These are phyloP conservation scores for Patiria pectinifera DNA, from an alignment of 53 echinoderm and acorn worm genomes.

Conservation along the genomic window DNA sequence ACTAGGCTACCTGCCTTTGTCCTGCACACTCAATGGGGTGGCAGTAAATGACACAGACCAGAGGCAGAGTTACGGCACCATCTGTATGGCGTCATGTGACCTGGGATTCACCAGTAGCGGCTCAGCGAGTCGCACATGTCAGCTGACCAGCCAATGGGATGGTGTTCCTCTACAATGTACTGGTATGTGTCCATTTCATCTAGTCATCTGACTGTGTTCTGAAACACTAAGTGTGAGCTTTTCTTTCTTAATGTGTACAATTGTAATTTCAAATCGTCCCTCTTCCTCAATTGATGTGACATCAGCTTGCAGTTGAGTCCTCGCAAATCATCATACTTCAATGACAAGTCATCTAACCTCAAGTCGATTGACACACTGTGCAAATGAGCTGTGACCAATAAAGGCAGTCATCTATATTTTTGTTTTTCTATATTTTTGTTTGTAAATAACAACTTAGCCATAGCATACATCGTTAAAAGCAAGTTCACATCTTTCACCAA, in stretches of 20 bases:
- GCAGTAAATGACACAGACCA: slow-evolving; percentile 26
- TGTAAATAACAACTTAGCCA: no score
- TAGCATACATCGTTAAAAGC: no score
- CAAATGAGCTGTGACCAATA: no score
- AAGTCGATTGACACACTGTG: no score
- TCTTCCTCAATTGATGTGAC: no score
- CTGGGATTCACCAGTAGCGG: slow-evolving; percentile 72
- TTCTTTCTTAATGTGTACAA: not conserved
- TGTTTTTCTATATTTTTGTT: no score
- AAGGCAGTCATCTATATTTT: no score
- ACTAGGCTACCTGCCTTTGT: slow-evolving; percentile 2
- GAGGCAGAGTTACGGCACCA: slow-evolving; percentile 56
- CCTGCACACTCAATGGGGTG: slow-evolving; percentile 21
- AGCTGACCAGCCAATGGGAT: slow-evolving; percentile 72
- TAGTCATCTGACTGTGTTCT: not conserved
- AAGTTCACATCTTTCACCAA: no score
- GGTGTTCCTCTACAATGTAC: slow-evolving; percentile 68
- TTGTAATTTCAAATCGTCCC: no score
- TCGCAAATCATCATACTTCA: no score
- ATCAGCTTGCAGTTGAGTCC: no score
- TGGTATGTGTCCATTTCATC: slow-evolving; percentile 38
- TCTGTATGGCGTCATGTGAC: slow-evolving; percentile 70
- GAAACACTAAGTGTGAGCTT: not conserved
- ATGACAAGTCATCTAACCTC: no score
- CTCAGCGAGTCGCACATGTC: slow-evolving; percentile 65